phyloP scores from a whole-genome alignment of 2,797 vertebrate genomes.

The Falco cherrug region DNA sequence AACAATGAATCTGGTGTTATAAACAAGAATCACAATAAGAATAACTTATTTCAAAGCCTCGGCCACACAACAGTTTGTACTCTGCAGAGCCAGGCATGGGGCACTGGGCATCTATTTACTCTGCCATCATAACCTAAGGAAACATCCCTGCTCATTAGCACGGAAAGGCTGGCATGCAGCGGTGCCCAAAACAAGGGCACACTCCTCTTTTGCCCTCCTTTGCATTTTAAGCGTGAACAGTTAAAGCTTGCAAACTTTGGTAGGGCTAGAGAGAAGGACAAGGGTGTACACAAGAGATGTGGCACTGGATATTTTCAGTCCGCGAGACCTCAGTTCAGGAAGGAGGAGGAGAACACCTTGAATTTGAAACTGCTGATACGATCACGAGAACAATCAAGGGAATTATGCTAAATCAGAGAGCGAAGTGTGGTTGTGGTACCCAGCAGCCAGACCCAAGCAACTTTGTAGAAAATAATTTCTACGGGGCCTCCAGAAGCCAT shows the following conservation, averaged over 20 bases:
- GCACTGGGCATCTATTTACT: background rate
- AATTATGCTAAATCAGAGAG: background rate
- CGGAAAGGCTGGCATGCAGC: background rate
- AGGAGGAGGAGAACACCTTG: background rate
- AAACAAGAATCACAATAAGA: slow-evolving; percentile 65
- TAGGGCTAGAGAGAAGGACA: background rate
- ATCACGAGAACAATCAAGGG: background rate
- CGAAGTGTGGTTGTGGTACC: background rate
- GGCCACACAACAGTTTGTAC: background rate
- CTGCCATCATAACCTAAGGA: background rate
- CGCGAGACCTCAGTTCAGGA: background rate
- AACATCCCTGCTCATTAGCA: background rate
- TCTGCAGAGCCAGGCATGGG: background rate
- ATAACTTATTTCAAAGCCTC: slow-evolving; percentile 46
- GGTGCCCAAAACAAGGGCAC: background rate
- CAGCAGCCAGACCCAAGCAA: background rate
- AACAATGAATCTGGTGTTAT: slow-evolving; percentile 73
- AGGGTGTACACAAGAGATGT: background rate
- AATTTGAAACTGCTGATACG: background rate
- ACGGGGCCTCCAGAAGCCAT: background rate
- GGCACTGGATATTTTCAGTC: background rate
- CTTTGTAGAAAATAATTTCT: background rate
- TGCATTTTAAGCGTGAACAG: background rate
- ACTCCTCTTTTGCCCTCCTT: background rate
- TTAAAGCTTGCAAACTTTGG: background rate